Evolutionary conservation across 2,888 invertebrate species (phyloP), one percentile per base, ranked within the genome.

Genomic region (Nyleta sp.): DNA sequence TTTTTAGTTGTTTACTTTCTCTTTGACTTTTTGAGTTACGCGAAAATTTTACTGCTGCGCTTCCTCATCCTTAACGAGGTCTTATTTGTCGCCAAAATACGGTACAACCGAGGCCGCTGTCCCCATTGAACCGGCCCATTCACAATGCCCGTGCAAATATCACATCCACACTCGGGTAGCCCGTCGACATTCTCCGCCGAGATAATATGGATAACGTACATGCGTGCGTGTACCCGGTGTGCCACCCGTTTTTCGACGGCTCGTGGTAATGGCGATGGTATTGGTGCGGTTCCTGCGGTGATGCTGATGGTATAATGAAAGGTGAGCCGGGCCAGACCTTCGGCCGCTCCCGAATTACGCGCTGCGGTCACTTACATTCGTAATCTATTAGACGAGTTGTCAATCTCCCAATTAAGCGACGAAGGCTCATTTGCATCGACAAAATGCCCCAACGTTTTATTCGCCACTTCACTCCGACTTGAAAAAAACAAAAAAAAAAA

Each of bases 331-430:
- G 52, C 81, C 77, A 68, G 81, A 80, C 83, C 28, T 77, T 72
- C 20, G 59, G 79, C 74, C 81, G 82, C 86, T 85, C 83, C 86
- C 83, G 86, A 70, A 82, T 86, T 86, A 86, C 86, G 83, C 86
- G 81, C 75, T 22, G 60, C 74, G 80, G 65, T 72, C 78, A 55
- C 60, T 71, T 77, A 80, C 82, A 83, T 35, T 67, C 33, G 5
- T 73, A 78, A 78, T 68, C 53, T 40, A 40, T 68, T 62, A 33
- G 50, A 62, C 62, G 48, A 60, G 59, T 4, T 35, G 35, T 48
- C 60, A 44, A 44, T 44, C 28, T 59, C 31, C 11, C 2, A 28
- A 7, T 10, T 28, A 28, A 28, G n/a, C n/a, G n/a, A n/a, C n/a
- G n/a, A n/a, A n/a, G n/a, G n/a, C n/a, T n/a, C n/a, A n/a, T n/a